A percentile compares a stretch with the other conserved stretches of the same genome.
These are phyloP conservation scores for Sebastes hubbsi DNA, from an alignment of 2,797 vertebrate genomes.

Conservation along the genomic window DNA sequence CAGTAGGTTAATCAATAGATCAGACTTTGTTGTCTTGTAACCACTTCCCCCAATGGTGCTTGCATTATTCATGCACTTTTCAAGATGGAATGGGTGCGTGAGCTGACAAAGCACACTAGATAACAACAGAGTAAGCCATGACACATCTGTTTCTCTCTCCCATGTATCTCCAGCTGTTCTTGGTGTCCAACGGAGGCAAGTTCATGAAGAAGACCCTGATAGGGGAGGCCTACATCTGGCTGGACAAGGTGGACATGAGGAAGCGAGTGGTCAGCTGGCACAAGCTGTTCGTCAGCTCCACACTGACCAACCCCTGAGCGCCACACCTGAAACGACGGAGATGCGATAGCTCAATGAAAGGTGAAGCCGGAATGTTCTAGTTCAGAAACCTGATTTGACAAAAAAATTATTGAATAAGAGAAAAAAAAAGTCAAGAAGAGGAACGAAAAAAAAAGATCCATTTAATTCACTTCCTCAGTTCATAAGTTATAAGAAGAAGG, in stretches of 20 bases:
- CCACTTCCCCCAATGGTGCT: not conserved
- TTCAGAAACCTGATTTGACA: conserved; percentile 1
- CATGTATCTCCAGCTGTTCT: conserved; percentile 85
- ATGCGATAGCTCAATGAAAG: not conserved
- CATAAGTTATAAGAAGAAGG: conserved; percentile 6
- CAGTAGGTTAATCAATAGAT: not conserved
- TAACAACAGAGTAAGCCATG: not conserved
- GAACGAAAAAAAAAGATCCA: not conserved
- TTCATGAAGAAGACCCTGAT: conserved; percentile 99
- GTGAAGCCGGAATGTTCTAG: conserved; percentile 14
- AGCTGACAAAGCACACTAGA: not conserved
- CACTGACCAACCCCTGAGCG: conserved; percentile 87
- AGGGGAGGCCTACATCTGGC: conserved; percentile 97
- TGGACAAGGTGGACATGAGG: conserved; percentile 99
- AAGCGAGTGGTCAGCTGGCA: conserved; percentile 99
- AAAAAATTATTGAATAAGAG: not conserved
- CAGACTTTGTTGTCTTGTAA: not conserved
- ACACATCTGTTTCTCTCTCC: not conserved
- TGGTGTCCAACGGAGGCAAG: conserved; percentile 98
- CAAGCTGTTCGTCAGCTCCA: conserved; percentile 93
- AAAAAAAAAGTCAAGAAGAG: not conserved
- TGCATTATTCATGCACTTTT: conserved; percentile 1
- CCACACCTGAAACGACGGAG: not conserved
- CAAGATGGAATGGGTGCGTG: not conserved
- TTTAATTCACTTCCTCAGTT: conserved; percentile 38